These are phyloP conservation scores for Bombus ignitus DNA, from an alignment of 1,140 invertebrate species.

Conservation along the genomic window DNA sequence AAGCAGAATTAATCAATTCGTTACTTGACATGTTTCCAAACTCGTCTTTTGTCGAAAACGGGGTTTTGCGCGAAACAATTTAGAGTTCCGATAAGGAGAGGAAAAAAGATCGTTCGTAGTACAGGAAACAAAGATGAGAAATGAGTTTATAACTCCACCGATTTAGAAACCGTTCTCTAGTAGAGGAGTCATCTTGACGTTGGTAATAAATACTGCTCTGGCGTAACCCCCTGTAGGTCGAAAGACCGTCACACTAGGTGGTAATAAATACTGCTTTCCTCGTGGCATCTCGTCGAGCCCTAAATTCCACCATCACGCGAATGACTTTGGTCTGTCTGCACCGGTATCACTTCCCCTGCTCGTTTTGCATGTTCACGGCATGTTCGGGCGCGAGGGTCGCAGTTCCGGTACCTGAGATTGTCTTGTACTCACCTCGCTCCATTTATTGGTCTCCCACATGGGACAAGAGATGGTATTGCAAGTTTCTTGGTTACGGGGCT, in stretches of 20 bases:
- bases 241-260: background rate
- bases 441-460: constrained; percentile 91
- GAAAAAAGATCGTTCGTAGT: background rate
- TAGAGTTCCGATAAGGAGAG: background rate
- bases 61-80: background rate
- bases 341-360: background rate
- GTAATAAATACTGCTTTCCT: constrained; percentile 22
- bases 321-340: constrained; percentile 19
- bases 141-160: background rate
- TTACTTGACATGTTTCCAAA: background rate
- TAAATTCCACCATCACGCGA: constrained; percentile 25
- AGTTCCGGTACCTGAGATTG: constrained; percentile 22
- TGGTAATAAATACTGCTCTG: constrained; percentile 9
- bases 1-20: no score
- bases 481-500: constrained; percentile 89
- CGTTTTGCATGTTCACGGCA: constrained; percentile 9
- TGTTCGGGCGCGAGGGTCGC: background rate
- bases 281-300: background rate
- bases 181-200: background rate
- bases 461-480: constrained; percentile 93
- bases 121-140: background rate
- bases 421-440: constrained; percentile 88
- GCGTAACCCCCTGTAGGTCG: background rate
- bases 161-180: background rate
- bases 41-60: background rate